These are phyloP conservation scores for Drosophila nigrodunni DNA, from an alignment of 1,140 invertebrate species.

Conservation along the genomic window DNA sequence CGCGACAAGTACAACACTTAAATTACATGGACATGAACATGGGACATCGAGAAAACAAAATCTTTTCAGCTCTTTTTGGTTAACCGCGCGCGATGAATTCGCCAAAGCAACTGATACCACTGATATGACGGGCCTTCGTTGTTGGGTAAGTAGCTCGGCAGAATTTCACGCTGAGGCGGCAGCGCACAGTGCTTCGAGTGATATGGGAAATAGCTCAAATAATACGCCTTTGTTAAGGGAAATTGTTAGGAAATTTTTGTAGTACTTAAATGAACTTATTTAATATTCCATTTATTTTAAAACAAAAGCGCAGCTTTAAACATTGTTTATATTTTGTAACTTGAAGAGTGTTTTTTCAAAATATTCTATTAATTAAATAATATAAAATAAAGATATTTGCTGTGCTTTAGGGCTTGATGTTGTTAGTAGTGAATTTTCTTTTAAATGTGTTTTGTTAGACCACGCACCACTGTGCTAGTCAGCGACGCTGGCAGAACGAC, in stretches of 20 bases:
- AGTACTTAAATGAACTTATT: no score
- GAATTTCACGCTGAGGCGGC: constrained; percentile 53
- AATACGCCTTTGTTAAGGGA: no score
- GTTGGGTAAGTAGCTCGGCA: constrained; percentile 61
- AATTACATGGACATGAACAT: constrained; percentile 59
- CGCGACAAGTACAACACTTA: constrained; percentile 37
- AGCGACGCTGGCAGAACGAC: constrained; percentile 6
- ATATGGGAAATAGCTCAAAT: constrained; percentile 3
- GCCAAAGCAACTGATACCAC: constrained; percentile 78
- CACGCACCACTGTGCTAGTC: constrained; percentile 11
- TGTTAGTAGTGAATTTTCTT: no score
- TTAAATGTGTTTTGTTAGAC: neutral
- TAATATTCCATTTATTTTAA: no score
- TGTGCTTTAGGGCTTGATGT: no score
- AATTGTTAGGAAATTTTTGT: no score
- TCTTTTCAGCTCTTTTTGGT: constrained; percentile 42
- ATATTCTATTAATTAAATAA: no score
- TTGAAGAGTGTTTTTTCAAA: no score
- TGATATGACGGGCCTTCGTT: constrained; percentile 78
- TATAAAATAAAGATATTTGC: neutral
- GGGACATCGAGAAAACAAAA: constrained; percentile 38
- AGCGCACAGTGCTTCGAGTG: constrained; percentile 47
- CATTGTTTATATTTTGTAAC: no score
- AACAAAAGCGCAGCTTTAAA: no score
- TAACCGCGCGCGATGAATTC: constrained; percentile 74